Base-by-base conservation (phyloP, 2,113 vertebrate genomes). In the Columbina picui region DNA sequence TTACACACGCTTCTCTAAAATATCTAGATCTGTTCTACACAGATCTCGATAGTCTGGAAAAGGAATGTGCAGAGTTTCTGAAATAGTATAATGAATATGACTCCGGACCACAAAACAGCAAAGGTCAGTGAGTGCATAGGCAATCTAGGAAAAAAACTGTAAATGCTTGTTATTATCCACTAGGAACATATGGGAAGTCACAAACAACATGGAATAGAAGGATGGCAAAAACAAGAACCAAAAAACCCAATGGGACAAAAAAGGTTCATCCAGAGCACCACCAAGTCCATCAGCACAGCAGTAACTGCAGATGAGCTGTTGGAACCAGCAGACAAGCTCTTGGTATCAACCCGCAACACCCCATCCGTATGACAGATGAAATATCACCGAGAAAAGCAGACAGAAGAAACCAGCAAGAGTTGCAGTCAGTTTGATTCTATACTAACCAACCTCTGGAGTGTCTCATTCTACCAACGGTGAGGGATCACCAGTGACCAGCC, bases 321-420 rank as follows among this genome's bases (percentile, higher is more conserved):
- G 18, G 27, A 73, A 87, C 53, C n/a, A 47, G 76, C 80, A 78
- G 43, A 75, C 29, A 30, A 64, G 74, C 81, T 82, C 74, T 39
- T 47, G 26, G 27, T 29, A 88, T 25, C 81, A 81, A 38, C 53
- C 52, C 34, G 0, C 8, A 70, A 52, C 36, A 47, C 45, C 41
- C 73, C 77, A 49, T 7, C 36, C 6, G 0, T 8, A 10, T 7
- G 3, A 49, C 1, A 1, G 30, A 41, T 38, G 10, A 87, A 36
- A 73, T 7, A 9, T 0, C 27, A 57, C 15, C 61, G 34, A 45
- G 60, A 65, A 61, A 74, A 81, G 77, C 41, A 56, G 3, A 70
- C 2, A 5, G 0, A 73, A 5, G 0, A 73, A 65, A 60, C 18
- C 76, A 81, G 59, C 25, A 67, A 45, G 64, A 81, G 52, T 38